Evolutionary conservation across 1,140 invertebrate genomes (phyloP).

Genomic region (Chionoecetes opilio): DNA sequence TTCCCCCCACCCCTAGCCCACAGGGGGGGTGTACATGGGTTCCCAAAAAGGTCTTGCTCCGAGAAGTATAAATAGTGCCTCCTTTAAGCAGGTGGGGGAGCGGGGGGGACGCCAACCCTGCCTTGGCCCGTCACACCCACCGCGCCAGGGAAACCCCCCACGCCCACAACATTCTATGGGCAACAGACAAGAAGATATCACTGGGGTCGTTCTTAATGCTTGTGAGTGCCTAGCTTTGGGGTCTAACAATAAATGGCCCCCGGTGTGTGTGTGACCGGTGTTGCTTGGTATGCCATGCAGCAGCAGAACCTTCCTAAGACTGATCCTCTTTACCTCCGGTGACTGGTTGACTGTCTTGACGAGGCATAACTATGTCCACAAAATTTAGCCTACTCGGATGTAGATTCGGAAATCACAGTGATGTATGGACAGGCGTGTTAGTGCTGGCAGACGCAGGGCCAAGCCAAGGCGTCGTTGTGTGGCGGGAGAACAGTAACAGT

Average conservation of each 20-base stretch:
- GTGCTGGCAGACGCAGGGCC: neutral
- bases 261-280: neutral
- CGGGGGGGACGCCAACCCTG: constrained; percentile 68
- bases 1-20: constrained; percentile 83
- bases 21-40: constrained; percentile 79
- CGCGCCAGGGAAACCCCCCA: constrained; percentile 58
- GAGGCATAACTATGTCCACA: too few species aligned
- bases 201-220: neutral
- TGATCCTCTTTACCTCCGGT: too few species aligned
- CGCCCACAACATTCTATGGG: constrained; percentile 70
- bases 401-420: neutral
- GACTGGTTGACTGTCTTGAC: too few species aligned
- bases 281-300: too few species aligned
- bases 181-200: neutral
- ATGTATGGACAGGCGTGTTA: neutral
- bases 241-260: too few species aligned
- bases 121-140: constrained; percentile 57
- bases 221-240: too few species aligned
- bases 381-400: too few species aligned
- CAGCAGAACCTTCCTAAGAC: too few species aligned
- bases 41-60: constrained; percentile 75
- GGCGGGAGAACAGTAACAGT: neutral
- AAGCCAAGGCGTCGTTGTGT: too few species aligned
- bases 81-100: constrained; percentile 71
- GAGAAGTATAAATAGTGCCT: constrained; percentile 78